Conservation (phyloP, 2,888 invertebrate species). For the Leucozona laternaria region DNA sequence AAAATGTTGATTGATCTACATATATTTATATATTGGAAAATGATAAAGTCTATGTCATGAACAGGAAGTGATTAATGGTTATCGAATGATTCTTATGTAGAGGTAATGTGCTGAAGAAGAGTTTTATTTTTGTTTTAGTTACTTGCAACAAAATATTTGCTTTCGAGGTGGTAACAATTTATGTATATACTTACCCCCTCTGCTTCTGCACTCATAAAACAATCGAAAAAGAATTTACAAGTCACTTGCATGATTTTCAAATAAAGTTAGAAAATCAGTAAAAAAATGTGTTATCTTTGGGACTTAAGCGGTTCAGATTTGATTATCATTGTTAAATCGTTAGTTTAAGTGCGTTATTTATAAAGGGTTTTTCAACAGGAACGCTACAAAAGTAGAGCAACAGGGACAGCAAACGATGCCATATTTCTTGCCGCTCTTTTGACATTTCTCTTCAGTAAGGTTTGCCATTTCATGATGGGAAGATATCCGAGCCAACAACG, state of each 20-base stretch:
- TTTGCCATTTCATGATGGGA: too few species aligned
- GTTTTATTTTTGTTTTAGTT: background rate
- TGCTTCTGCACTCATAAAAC: background rate
- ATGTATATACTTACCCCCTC: background rate
- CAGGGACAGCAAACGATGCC: too few species aligned
- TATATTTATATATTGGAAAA: background rate
- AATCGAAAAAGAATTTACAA: background rate
- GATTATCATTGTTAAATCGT: too few species aligned
- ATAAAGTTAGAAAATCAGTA: too few species aligned
- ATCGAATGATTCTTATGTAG: background rate
- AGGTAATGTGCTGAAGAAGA: background rate
- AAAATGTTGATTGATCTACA: background rate
- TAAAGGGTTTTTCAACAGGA: too few species aligned
- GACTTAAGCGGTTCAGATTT: too few species aligned
- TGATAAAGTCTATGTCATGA: constrained; percentile 11
- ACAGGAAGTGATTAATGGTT: constrained; percentile 21
- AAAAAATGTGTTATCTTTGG: too few species aligned
- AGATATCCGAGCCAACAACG: too few species aligned
- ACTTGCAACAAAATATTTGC: background rate
- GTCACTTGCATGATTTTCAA: background rate
- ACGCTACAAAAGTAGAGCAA: too few species aligned
- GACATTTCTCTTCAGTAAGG: too few species aligned
- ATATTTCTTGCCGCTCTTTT: too few species aligned
- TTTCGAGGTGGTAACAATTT: background rate
- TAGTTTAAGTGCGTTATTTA: too few species aligned